Evolutionary conservation across 1,140 invertebrate genomes (phyloP).

Genomic region (Brachystomella parvula): DNA sequence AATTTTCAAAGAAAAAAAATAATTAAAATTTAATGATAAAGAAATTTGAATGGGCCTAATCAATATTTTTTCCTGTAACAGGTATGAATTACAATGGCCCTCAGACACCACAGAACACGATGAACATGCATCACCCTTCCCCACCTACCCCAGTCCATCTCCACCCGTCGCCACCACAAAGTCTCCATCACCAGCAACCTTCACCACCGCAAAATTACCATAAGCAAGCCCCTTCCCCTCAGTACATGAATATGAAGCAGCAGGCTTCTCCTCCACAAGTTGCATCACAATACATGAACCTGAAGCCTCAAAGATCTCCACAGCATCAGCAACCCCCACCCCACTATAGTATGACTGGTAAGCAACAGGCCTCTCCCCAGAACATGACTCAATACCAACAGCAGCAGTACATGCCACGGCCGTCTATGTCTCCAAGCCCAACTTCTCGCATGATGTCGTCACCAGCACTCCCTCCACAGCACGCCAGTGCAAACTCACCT

Average conservation of each 20-base stretch:
- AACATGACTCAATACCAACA: slow-evolving; percentile 45
- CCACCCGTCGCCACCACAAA: slow-evolving; percentile 40
- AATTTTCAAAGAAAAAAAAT: too few relatives aligned
- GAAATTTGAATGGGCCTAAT: too few relatives aligned
- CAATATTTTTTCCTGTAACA: neutral
- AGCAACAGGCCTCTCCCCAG: slow-evolving; percentile 26
- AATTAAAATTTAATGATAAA: too few relatives aligned
- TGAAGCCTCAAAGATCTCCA: slow-evolving; percentile 44
- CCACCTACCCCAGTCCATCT: slow-evolving; percentile 43
- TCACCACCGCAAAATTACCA: slow-evolving; percentile 29
- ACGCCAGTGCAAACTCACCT: slow-evolving; percentile 41
- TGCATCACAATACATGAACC: slow-evolving; percentile 40
- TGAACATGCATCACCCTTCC: slow-evolving; percentile 36
- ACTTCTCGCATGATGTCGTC: slow-evolving; percentile 37
- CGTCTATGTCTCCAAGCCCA: slow-evolving; percentile 37
- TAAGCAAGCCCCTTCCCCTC: slow-evolving; percentile 40
- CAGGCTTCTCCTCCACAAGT: slow-evolving; percentile 42
- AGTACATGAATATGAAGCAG: slow-evolving; percentile 47
- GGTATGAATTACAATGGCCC: slow-evolving; percentile 21
- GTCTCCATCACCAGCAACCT: slow-evolving; percentile 19
- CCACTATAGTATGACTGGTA: too few relatives aligned
- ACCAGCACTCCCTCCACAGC: slow-evolving; percentile 41
- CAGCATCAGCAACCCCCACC: neutral
- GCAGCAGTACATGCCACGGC: slow-evolving; percentile 38
- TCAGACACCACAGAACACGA: slow-evolving; percentile 24